Conservation (phyloP, 1,140 invertebrate genomes). For the Adelges cooleyi region DNA sequence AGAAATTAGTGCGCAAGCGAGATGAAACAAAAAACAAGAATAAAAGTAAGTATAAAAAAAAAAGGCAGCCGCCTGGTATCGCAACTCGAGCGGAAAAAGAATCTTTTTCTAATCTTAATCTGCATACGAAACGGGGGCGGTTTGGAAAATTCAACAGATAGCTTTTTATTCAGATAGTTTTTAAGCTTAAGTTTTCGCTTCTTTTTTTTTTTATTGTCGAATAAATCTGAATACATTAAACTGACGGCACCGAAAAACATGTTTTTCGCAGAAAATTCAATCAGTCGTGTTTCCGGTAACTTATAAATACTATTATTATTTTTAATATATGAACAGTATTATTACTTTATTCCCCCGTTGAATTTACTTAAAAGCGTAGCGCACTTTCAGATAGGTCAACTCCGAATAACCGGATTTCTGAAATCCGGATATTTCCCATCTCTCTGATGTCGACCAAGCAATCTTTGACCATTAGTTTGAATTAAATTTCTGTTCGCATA, state of each 20-base stretch:
- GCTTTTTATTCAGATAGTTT: constrained; percentile 12
- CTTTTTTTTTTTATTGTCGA: constrained; percentile 9
- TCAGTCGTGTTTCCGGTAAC: too few relatives aligned
- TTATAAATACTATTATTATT: too few relatives aligned
- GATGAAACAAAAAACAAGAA: background rate
- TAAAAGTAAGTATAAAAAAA: background rate
- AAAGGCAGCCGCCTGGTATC: background rate
- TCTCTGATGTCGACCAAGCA: too few relatives aligned
- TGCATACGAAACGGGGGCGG: constrained; percentile 24
- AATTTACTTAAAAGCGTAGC: too few relatives aligned
- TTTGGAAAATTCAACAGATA: constrained; percentile 27
- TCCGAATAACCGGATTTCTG: too few relatives aligned
- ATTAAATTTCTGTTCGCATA: too few relatives aligned
- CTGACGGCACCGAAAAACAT: constrained; percentile 4
- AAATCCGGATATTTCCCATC: too few relatives aligned
- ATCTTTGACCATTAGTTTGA: too few relatives aligned
- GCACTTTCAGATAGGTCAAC: too few relatives aligned
- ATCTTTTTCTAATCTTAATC: constrained; percentile 29
- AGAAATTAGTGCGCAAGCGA: constrained; percentile 22
- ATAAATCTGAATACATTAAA: constrained; percentile 29
- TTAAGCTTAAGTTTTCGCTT: constrained; percentile 16
- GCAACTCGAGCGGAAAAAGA: constrained; percentile 16
- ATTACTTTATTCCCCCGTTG: too few relatives aligned
- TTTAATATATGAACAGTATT: too few relatives aligned
- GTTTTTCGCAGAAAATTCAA: background rate